Conservation (phyloP, 2,113 vertebrate species). For the Sebastes schlegelii region DNA sequence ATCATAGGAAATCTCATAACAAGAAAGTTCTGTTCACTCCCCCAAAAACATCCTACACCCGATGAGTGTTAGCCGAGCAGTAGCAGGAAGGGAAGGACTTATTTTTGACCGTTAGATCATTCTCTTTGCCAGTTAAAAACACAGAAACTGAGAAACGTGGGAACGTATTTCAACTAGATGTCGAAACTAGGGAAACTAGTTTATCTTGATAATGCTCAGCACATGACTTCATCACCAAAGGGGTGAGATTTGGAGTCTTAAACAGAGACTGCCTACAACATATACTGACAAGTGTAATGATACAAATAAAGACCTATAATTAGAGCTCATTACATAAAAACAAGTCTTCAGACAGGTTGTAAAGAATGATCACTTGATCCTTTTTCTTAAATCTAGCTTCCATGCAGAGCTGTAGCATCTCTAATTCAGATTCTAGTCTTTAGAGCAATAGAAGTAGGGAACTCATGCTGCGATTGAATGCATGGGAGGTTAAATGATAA, state of each 20-base stretch:
- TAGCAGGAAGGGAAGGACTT: background rate
- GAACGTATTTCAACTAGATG: background rate
- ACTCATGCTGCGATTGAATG: background rate
- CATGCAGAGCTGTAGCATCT: background rate
- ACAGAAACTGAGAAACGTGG: background rate
- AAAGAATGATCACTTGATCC: background rate
- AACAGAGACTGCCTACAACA: background rate
- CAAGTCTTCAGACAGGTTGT: background rate
- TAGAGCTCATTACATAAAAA: background rate
- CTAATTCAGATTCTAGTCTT: background rate
- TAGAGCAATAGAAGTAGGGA: background rate
- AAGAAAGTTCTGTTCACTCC: background rate
- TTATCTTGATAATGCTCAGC: background rate
- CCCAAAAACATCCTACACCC: too few relatives aligned
- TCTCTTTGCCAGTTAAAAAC: too few relatives aligned
- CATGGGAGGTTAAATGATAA: background rate
- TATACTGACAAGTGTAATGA: background rate
- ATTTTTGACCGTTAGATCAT: too few relatives aligned
- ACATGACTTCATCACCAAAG: background rate
- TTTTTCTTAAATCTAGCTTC: background rate
- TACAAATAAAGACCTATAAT: background rate
- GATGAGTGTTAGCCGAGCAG: background rate
- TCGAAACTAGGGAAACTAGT: conserved; percentile 6
- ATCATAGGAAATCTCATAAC: background rate
- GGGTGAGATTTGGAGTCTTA: background rate